Evolutionary conservation across 2,113 vertebrate genomes (phyloP), one percentile per base, ranked within the genome.

Genomic region (Grammomys surdaster): DNA sequence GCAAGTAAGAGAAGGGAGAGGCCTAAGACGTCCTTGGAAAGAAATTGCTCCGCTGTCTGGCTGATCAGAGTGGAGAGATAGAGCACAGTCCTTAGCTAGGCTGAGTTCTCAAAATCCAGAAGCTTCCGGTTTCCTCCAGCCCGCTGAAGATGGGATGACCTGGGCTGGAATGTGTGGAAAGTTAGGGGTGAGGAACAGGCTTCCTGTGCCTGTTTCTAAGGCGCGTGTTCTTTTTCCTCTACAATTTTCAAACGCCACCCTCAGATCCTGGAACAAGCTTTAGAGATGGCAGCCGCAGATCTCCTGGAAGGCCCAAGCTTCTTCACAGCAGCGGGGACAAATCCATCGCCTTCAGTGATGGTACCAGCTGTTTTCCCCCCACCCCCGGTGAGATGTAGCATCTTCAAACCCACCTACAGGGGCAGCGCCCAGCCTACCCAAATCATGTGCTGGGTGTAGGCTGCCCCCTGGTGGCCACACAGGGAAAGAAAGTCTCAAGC

Each of bases 401-500:
- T 24, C 60, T 56, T 31, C 20, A 14, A 26, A 26, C 8, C 63
- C 17, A 33, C 58, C 88, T 19, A 48, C 14, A 17, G 19, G 20
- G 26, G 4, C 24, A 24, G n/a, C 33, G 13, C 31, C 73, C 26
- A 22, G 88, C 77, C 5, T 22, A 5, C 84, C 33, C 40, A 12
- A 82, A 36, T 26, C 81, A n/a, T 54, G 76, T 17, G 84, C 65
- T 86, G 33, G 63, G 70, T 36, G 12, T 77, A 40, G 24, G 63
- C 96, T 97, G 95, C 85, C 16, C 95, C 88, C 97, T 98, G 63
- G 84, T 96, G 97, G 95, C 28, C n/a, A 92, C 63, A 85, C 9
- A 31, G 31, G 90, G 89, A 91, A 91, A 46, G 51, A 91, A 91
- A 22, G 51, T 88, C 69, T 89, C 72, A 3, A 70, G 90, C 46